These are phyloP conservation scores for Neoscelio sp. DNA, from an alignment of 2,888 invertebrate genomes.

Conservation along the genomic window DNA sequence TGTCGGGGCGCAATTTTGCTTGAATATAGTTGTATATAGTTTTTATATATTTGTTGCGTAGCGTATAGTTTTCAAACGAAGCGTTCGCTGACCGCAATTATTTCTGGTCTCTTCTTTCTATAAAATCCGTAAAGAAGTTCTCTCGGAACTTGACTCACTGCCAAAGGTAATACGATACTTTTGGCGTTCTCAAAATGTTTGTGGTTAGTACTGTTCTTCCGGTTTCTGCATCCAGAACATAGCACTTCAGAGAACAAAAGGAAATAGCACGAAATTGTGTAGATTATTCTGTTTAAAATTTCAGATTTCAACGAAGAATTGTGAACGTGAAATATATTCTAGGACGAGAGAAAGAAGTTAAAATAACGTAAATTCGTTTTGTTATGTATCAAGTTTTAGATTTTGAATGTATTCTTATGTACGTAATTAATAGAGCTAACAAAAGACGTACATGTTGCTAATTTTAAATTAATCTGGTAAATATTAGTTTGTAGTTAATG, in stretches of 20 bases:
- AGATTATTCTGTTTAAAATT: slow-evolving; percentile 33
- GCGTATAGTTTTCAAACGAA: slow-evolving; percentile 18
- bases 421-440: too few relatives aligned
- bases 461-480: too few relatives aligned
- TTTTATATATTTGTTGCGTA: slow-evolving; percentile 34
- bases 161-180: slow-evolving; percentile 72
- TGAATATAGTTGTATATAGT: too few relatives aligned
- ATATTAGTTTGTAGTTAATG: too few relatives aligned
- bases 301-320: background rate
- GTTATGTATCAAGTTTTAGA: too few relatives aligned
- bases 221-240: slow-evolving; percentile 50
- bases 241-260: slow-evolving; percentile 50
- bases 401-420: too few relatives aligned
- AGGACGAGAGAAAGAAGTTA: too few relatives aligned
- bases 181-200: slow-evolving; percentile 64
- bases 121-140: slow-evolving; percentile 59
- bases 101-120: slow-evolving; percentile 46
- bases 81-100: slow-evolving; percentile 56
- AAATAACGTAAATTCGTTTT: slow-evolving; percentile 23
- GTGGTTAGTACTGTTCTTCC: slow-evolving; percentile 60
- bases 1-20: too few relatives aligned
- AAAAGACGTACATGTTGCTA: too few relatives aligned
- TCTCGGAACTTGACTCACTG: slow-evolving; percentile 66
- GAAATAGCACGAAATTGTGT: slow-evolving; percentile 40
- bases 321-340: background rate